Percentiles rank a stretch among this genome's conserved stretches.
Conservation (phyloP, 2,888 invertebrate genomes). For the Rhimphoctona megacephalus region DNA sequence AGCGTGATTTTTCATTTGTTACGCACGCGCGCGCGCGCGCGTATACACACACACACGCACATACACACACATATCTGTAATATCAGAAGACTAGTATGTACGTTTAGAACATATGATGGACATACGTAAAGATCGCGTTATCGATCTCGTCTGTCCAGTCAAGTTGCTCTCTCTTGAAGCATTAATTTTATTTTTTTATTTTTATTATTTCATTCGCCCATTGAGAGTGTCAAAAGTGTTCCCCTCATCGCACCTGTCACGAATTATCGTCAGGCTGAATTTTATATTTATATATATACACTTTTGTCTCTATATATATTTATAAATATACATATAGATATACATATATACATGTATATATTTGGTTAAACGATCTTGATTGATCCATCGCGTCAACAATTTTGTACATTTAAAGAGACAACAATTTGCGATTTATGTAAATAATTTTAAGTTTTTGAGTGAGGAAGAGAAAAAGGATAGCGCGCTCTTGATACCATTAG, state of each 20-base stretch:
- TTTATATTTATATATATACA: background rate
- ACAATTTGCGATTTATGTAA: constrained; percentile 59
- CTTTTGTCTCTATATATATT: background rate
- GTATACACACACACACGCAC: background rate
- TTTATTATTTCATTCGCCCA: constrained; percentile 28
- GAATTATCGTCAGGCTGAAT: constrained; percentile 12
- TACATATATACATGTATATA: constrained; percentile 22
- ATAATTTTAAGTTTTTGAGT: constrained; percentile 64
- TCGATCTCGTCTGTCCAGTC: too few relatives aligned
- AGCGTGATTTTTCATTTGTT: constrained; percentile 13
- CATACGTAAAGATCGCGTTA: too few relatives aligned
- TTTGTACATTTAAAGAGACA: constrained; percentile 45
- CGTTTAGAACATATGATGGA: constrained; percentile 10
- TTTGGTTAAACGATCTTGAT: constrained; percentile 33
- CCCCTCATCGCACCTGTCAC: constrained; percentile 28
- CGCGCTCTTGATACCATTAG: constrained; percentile 41
- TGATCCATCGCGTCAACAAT: constrained; percentile 44
- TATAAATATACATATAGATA: constrained; percentile 11
- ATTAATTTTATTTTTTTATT: constrained; percentile 13
- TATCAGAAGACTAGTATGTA: constrained; percentile 42
- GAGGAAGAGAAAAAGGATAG: constrained; percentile 27
- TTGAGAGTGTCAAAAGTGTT: constrained; percentile 42
- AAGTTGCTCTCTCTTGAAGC: background rate
- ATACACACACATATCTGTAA: constrained; percentile 41
- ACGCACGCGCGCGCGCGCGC: constrained; percentile 32